Evolutionary conservation across 2,797 vertebrate species (phyloP).

Genomic region (Eulemur albifrons): DNA sequence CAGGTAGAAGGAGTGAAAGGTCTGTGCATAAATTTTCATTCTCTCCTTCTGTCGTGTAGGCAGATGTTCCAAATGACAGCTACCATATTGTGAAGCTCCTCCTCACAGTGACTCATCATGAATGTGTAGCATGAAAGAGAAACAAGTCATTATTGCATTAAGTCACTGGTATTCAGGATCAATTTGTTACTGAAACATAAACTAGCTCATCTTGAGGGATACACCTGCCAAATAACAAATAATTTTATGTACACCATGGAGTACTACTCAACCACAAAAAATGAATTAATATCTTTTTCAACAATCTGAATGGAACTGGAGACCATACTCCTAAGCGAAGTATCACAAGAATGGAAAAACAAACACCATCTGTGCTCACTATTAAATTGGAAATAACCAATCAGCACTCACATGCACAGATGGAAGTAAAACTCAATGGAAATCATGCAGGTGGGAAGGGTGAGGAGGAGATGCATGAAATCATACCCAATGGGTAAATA

Average conservation of each 20-base stretch:
- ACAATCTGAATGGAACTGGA: too few relatives aligned
- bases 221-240: conserved; percentile 22
- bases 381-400: too few relatives aligned
- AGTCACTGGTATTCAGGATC: neutral
- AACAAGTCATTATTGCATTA: conserved; percentile 44
- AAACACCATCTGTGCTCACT: too few relatives aligned
- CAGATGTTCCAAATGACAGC: neutral
- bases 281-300: too few relatives aligned
- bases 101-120: neutral
- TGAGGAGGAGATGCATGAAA: too few relatives aligned
- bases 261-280: too few relatives aligned
- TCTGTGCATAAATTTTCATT: neutral
- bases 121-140: conserved; percentile 5
- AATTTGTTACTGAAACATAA: conserved; percentile 34
- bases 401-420: too few relatives aligned
- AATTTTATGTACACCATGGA: neutral
- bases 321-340: too few relatives aligned
- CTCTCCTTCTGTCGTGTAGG: neutral
- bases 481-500: too few relatives aligned
- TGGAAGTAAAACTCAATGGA: too few relatives aligned
- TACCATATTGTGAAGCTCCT: neutral
- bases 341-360: too few relatives aligned
- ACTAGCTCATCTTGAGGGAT: conserved; percentile 22
- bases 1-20: neutral
- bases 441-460: too few relatives aligned